A percentile compares a stretch with the other conserved stretches of the same genome.
Conservation (phyloP, 2,113 vertebrate genomes). For the Hypanus sabinus region DNA sequence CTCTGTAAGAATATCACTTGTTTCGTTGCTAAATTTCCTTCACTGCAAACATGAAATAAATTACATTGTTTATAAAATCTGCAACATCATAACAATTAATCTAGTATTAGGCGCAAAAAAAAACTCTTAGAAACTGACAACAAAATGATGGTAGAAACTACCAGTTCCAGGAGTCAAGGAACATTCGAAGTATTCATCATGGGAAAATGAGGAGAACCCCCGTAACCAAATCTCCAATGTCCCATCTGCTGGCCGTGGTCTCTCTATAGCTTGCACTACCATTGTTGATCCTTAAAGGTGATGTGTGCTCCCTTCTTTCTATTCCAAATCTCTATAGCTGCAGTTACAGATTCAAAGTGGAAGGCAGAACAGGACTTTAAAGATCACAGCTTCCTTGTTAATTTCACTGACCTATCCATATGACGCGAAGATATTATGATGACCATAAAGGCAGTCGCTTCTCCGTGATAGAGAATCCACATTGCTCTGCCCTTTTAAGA, state of each 20-base stretch:
- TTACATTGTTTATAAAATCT: slow-evolving; percentile 31
- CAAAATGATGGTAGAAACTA: not conserved
- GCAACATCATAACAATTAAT: slow-evolving; percentile 39
- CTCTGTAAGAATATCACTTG: slow-evolving; percentile 93
- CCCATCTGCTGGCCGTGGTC: no score
- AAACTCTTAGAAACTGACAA: not conserved
- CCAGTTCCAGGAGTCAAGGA: not conserved
- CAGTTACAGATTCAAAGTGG: not conserved
- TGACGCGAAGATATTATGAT: not conserved
- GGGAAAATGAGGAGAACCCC: no score
- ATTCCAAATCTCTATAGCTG: no score
- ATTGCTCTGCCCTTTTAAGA: no score
- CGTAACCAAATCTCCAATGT: no score
- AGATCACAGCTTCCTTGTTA: not conserved
- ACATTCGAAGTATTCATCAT: no score
- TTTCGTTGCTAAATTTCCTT: slow-evolving; percentile 92
- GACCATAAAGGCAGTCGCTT: no score
- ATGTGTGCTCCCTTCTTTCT: no score
- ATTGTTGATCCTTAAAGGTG: no score
- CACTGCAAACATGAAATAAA: slow-evolving; percentile 57
- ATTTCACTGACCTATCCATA: not conserved
- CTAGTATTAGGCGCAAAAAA: slow-evolving; percentile 38
- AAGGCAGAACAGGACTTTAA: not conserved
- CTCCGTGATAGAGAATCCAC: no score
- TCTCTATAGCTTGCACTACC: no score